Conservation (phyloP, 1,140 invertebrate genomes). For the Marisa cornuarietis region DNA sequence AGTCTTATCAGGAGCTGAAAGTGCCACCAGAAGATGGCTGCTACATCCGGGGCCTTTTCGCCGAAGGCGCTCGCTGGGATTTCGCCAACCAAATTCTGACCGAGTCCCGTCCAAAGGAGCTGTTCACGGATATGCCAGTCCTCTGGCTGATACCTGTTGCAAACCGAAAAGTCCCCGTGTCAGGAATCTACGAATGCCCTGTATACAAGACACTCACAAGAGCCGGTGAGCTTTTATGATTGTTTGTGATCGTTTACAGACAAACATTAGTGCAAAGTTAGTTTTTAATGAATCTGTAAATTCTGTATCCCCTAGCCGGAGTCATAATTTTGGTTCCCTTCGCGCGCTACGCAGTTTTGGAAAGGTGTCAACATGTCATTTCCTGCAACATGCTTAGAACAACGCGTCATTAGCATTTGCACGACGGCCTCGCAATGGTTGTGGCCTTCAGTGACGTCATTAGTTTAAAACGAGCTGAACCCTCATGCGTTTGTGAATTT, state of each 20-base stretch:
- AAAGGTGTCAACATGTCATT: neutral
- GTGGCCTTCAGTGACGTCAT: too few species aligned
- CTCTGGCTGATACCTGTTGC: constrained; percentile 64
- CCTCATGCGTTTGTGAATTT: too few species aligned
- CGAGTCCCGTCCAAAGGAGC: constrained; percentile 65
- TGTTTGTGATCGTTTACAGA: neutral
- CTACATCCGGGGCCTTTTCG: constrained; percentile 66
- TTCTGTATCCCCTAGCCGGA: neutral
- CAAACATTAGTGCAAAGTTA: neutral
- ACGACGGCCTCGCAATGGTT: too few species aligned
- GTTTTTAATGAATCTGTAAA: neutral
- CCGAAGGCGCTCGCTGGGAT: constrained; percentile 67
- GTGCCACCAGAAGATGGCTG: constrained; percentile 62
- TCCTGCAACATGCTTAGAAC: too few species aligned
- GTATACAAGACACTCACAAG: constrained; percentile 68
- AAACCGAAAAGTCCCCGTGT: constrained; percentile 51
- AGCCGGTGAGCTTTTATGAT: constrained; percentile 60
- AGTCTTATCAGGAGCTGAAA: constrained; percentile 48
- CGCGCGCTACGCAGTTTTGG: neutral
- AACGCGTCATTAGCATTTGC: too few species aligned
- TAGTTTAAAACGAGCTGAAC: too few species aligned
- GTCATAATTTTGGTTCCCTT: neutral
- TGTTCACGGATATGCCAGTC: constrained; percentile 65
- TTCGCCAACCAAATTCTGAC: constrained; percentile 43
- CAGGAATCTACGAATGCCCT: constrained; percentile 65